Conservation (phyloP, 2,888 invertebrate species). For the Pheosia tremula region DNA sequence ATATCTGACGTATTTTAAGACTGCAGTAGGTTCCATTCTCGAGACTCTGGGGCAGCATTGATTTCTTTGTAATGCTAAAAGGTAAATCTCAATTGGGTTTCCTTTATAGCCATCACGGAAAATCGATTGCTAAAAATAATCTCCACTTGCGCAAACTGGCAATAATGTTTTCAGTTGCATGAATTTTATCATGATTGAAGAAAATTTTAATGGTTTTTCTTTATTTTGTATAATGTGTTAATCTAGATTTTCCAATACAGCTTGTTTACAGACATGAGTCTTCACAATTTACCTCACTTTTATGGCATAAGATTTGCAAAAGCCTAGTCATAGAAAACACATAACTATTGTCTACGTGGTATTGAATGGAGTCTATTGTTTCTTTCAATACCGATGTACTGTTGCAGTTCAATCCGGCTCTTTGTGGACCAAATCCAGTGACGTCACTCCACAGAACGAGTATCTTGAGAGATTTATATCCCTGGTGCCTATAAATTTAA, state of each 20-base stretch:
- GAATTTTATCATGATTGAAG: not conserved
- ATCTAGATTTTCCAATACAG: too few species aligned
- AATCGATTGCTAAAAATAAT: not conserved
- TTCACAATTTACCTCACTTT: too few species aligned
- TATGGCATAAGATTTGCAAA: not conserved
- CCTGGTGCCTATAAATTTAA: too few species aligned
- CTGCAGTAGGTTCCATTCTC: too few species aligned
- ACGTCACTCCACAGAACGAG: conserved; percentile 10
- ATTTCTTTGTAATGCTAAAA: too few species aligned
- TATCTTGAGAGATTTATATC: too few species aligned
- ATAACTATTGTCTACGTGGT: not conserved
- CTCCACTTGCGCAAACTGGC: not conserved
- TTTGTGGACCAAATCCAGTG: conserved; percentile 29
- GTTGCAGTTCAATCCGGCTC: conserved; percentile 9
- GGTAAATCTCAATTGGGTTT: not conserved
- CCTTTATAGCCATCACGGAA: not conserved
- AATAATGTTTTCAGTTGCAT: not conserved
- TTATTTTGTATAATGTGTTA: too few species aligned
- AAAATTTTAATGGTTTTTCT: too few species aligned
- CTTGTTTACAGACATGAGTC: too few species aligned
- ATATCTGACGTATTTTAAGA: too few species aligned
- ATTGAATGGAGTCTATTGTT: not conserved
- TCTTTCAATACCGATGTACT: not conserved
- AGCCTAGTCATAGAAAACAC: not conserved
- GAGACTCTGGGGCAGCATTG: too few species aligned